Evolutionary conservation across 1,140 invertebrate genomes (phyloP).

Genomic region (Stegodyphus mimosarum): DNA sequence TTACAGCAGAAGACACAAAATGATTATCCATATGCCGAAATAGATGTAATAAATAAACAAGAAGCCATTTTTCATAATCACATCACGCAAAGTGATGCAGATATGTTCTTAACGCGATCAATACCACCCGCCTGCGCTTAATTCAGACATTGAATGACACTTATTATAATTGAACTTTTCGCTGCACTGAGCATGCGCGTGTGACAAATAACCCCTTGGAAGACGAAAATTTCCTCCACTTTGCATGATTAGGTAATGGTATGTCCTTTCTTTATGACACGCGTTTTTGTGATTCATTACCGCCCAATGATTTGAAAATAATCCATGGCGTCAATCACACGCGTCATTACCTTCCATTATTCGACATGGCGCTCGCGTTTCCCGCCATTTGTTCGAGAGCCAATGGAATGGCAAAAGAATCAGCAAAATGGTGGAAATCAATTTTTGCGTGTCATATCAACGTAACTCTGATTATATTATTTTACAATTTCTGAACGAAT

Average conservation of each 20-base stretch:
- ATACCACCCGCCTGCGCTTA: not conserved
- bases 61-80: not conserved
- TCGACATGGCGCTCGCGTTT: conserved; percentile 14
- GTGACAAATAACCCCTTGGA: not conserved
- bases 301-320: conserved; percentile 44
- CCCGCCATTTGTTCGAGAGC: not conserved
- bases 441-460: conserved; percentile 9
- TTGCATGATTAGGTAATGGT: not conserved
- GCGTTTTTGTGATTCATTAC: conserved; percentile 25
- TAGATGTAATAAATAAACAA: not conserved
- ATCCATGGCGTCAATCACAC: conserved; percentile 42
- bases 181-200: not conserved
- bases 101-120: not conserved
- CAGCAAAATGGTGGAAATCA: not conserved
- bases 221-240: not conserved
- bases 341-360: conserved; percentile 41
- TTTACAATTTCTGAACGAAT: conserved; percentile 21
- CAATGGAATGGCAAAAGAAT: not conserved
- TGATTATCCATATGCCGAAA: no score
- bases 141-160: conserved; percentile 7
- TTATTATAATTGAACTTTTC: not conserved
- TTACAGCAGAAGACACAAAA: no score
- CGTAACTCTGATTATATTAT: conserved; percentile 31
- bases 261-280: not conserved
- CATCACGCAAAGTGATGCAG: not conserved